Evolutionary conservation across 2,888 invertebrate genomes (phyloP), one percentile per base, ranked within the genome.

Genomic region (Drosophila mettleri): DNA sequence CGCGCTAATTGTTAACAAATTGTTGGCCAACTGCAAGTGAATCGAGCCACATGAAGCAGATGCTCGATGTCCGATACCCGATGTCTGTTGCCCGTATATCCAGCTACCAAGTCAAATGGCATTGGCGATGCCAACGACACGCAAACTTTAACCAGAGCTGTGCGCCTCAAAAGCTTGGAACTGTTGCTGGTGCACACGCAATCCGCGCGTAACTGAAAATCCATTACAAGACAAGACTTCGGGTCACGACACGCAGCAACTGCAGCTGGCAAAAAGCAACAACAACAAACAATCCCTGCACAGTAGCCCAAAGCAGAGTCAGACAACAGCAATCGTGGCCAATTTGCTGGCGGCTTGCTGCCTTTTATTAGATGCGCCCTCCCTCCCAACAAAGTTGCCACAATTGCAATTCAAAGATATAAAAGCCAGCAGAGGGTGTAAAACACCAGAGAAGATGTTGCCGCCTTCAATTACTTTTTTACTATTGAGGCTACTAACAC

Each of bases 1-100:
- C 46, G 78, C 78, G 83, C 83, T 84, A 84, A 84, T 84, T 85
- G 83, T 87, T 87, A 87, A 87, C 83, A 84, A 84, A 87, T 87
- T 83, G 86, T 82, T 82, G 66, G 74, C 71, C 69, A 74, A 62
- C 57, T 55, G 63, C 74, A 57, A 75, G 72, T 64, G 73, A 36
- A 46, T 24, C 20, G 41, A 16, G 31, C 33, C 49, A 33, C 51
- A 36, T 24, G 24, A 12, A 24, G 36, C 51, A 18, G 51, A 24
- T 38, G 36, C 33, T 20, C 48, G 14, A 12, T 16, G 24, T 1
- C 3, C 18, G 18, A 18, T 38, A 18, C 1, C 18, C 38, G 5
- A 38, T 38, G 36, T 0, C 36, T 8, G 3, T 1, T 18, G 36
- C 2, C 18, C 18, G 38, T 33, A 39, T 12, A 12, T 9, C 9